Percentiles rank a stretch among this genome's conserved stretches.
These are phyloP conservation scores for Tachycineta bicolor DNA, from an alignment of 2,113 vertebrate species.

Conservation along the genomic window DNA sequence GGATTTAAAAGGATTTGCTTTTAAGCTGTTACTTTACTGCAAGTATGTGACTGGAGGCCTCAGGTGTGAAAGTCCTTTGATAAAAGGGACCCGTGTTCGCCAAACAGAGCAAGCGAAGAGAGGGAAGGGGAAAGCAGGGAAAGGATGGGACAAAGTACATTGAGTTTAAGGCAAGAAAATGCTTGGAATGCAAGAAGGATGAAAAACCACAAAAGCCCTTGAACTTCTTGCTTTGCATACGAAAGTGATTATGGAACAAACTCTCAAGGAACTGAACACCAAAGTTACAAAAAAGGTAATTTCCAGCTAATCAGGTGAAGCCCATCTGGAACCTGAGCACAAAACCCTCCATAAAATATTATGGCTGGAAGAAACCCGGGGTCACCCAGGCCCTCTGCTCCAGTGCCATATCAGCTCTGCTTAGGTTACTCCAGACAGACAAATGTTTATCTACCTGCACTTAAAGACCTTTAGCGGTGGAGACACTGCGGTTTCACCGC, in stretches of 20 bases:
- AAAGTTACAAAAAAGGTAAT: not conserved
- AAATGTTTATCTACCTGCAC: not conserved
- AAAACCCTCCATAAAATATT: not conserved
- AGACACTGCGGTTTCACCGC: not conserved
- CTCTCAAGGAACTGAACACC: not conserved
- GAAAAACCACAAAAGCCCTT: conserved; percentile 31
- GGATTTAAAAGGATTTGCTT: conserved; percentile 72
- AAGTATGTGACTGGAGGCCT: conserved; percentile 61
- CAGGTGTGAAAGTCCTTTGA: conserved; percentile 76
- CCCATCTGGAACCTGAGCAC: not conserved
- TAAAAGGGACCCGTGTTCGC: conserved; percentile 45
- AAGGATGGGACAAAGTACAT: conserved; percentile 18
- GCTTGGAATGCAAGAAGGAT: conserved; percentile 12
- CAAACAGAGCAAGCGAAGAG: conserved; percentile 2
- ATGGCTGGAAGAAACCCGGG: not conserved
- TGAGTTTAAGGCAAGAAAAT: conserved; percentile 55
- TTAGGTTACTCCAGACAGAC: not conserved
- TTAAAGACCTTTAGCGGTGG: not conserved
- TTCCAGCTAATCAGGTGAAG: not conserved
- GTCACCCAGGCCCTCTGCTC: not conserved
- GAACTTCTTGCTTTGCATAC: conserved; percentile 15
- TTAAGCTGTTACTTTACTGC: conserved; percentile 62
- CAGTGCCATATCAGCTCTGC: not conserved
- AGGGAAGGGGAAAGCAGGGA: not conserved
- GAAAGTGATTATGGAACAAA: not conserved